These are phyloP conservation scores for Hybognathus amarus DNA, from an alignment of 2,797 vertebrate species.

Conservation along the genomic window DNA sequence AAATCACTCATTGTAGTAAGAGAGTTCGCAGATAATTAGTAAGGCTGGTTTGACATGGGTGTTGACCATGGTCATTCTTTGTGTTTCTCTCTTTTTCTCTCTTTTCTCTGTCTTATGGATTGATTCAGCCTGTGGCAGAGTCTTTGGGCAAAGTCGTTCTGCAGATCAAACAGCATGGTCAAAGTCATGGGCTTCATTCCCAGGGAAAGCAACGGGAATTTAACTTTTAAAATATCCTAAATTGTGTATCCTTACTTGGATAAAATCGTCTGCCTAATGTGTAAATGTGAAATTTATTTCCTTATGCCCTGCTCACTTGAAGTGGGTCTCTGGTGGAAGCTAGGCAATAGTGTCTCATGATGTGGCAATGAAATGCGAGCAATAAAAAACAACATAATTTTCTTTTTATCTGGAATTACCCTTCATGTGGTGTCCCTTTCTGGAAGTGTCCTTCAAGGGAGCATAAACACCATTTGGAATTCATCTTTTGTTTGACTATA, in stretches of 20 bases:
- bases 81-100: neutral
- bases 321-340: neutral
- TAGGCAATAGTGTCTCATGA: neutral
- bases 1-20: neutral
- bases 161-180: neutral
- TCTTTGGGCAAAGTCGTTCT: neutral
- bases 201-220: neutral
- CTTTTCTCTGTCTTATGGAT: conserved; percentile 13
- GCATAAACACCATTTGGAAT: neutral
- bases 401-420: neutral
- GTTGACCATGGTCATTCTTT: neutral
- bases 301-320: neutral
- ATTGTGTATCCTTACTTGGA: neutral
- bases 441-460: neutral
- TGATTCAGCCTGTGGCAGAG: neutral
- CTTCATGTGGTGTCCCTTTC: neutral
- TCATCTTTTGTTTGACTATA: neutral
- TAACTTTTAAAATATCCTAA: no score
- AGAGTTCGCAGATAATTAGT: no score
- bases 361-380: neutral
- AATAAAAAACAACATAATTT: neutral
- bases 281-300: neutral
- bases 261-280: neutral
- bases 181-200: neutral
- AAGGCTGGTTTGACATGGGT: neutral